phyloP scores from a whole-genome alignment of 2,888 invertebrate species.

The Leucoptera coffeella region DNA sequence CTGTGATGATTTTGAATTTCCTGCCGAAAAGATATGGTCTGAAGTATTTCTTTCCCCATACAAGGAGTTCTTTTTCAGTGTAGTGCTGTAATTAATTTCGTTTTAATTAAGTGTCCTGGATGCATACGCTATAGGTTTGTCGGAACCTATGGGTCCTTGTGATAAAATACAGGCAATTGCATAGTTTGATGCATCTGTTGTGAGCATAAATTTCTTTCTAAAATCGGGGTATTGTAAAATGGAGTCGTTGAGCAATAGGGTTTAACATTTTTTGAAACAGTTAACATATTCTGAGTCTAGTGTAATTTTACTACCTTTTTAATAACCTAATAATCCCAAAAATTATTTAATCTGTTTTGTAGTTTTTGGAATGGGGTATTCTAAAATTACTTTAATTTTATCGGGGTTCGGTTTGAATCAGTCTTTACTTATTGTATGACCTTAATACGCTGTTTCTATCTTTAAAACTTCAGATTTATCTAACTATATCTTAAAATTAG shows the following conservation, averaged over 20 bases:
- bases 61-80: slow-evolving; percentile 3
- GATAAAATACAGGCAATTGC: slow-evolving; percentile 7
- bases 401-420: slow-evolving; percentile 11
- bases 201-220: slow-evolving; percentile 7
- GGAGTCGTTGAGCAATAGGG: slow-evolving; percentile 5
- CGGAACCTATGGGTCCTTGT: slow-evolving; percentile 4
- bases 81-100: slow-evolving; percentile 9
- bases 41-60: slow-evolving; percentile 2
- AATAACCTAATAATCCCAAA: slow-evolving; percentile 1
- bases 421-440: slow-evolving; percentile 9
- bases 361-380: slow-evolving; percentile 8
- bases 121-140: slow-evolving; percentile 9
- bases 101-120: slow-evolving; percentile 7
- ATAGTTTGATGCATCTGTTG: slow-evolving; percentile 7
- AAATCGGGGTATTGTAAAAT: slow-evolving; percentile 9
- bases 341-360: slow-evolving; percentile 4
- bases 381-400: slow-evolving; percentile 9
- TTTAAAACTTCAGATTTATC: slow-evolving; percentile 1
- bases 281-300: background rate
- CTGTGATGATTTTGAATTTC: slow-evolving; percentile 1
- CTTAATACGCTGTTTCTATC: slow-evolving; percentile 9
- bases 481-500: background rate
- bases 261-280: slow-evolving; percentile 5
- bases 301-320: slow-evolving; percentile 5
- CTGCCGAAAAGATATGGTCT: slow-evolving; percentile 3